Conservation (phyloP, 2,113 vertebrate genomes). For the Xiphias gladius region DNA sequence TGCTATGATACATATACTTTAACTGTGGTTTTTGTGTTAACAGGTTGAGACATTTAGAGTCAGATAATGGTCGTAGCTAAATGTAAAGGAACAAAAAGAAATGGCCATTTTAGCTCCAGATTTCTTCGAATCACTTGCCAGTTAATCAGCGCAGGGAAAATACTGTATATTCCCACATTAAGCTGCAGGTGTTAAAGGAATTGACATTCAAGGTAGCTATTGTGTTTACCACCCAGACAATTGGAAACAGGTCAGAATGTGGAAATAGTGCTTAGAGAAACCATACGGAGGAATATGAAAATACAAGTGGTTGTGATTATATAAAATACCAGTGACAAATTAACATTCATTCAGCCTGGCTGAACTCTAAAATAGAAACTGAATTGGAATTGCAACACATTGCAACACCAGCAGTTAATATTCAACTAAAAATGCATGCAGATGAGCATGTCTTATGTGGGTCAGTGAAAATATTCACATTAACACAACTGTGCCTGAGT, state of each 20-base stretch:
- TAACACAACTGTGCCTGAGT: slow-evolving; percentile 6
- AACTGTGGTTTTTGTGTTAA: not conserved
- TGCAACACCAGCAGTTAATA: slow-evolving; percentile 14
- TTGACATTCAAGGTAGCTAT: slow-evolving; percentile 45
- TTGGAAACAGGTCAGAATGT: slow-evolving; percentile 46
- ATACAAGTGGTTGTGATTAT: slow-evolving; percentile 28
- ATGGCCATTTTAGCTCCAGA: not conserved
- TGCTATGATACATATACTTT: not conserved
- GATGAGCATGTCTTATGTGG: slow-evolving; percentile 37
- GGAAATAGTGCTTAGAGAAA: slow-evolving; percentile 28
- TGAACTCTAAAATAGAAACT: not conserved
- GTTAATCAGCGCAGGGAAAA: slow-evolving; percentile 31
- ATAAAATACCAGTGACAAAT: slow-evolving; percentile 45
- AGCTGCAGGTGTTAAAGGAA: slow-evolving; percentile 55
- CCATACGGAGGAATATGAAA: slow-evolving; percentile 41
- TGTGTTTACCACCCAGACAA: slow-evolving; percentile 27
- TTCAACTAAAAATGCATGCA: slow-evolving; percentile 7
- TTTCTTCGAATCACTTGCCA: slow-evolving; percentile 24
- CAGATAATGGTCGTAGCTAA: not conserved
- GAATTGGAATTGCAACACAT: slow-evolving; percentile 28
- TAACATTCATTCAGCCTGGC: slow-evolving; percentile 17
- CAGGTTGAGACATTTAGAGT: not conserved
- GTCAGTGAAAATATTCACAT: slow-evolving; percentile 43
- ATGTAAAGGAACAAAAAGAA: not conserved
- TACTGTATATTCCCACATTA: slow-evolving; percentile 13